phyloP scores from a whole-genome alignment of 1,140 invertebrate species.

The Sinonovacula constricta region DNA sequence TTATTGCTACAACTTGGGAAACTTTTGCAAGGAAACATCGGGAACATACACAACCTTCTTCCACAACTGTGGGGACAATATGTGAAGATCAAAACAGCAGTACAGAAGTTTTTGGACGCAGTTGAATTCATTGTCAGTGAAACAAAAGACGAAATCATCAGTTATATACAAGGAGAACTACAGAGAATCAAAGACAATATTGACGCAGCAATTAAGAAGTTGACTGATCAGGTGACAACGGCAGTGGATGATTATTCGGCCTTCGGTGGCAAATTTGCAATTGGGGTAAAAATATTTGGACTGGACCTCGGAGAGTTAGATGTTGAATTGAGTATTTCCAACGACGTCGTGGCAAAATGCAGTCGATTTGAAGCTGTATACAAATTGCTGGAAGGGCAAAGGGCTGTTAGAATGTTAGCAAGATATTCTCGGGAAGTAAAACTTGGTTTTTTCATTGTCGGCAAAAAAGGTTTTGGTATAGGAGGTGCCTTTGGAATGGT shows the following conservation, averaged over 20 bases:
- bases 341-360: background rate
- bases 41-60: too few species aligned
- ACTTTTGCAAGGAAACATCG: background rate
- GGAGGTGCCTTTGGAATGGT: conserved; percentile 3
- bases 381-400: conserved; percentile 9
- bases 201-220: background rate
- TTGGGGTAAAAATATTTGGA: background rate
- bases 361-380: conserved; percentile 4
- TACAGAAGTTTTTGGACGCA: background rate
- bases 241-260: background rate
- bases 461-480: conserved; percentile 5
- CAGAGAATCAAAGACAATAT: background rate
- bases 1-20: background rate
- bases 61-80: too few species aligned
- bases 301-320: conserved; percentile 5
- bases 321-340: conserved; percentile 17
- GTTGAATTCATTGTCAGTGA: background rate
- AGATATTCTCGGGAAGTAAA: background rate
- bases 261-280: conserved; percentile 1
- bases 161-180: background rate
- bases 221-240: background rate
- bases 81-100: background rate
- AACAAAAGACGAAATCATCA: background rate
- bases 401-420: conserved; percentile 5
- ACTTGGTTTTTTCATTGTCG: background rate